Conservation (phyloP, 1,140 invertebrate species). For the Sitobion miscanthi region DNA sequence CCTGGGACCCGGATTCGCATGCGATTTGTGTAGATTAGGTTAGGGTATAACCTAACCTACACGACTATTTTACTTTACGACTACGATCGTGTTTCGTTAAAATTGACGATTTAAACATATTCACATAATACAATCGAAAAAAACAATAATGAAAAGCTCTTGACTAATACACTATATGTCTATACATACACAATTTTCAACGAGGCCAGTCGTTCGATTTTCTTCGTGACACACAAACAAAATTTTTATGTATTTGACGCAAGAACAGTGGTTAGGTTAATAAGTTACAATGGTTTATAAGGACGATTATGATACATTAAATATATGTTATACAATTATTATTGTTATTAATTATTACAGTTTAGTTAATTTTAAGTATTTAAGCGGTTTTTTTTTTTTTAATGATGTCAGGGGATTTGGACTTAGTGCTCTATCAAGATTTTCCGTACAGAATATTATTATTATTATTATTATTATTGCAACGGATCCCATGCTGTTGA, state of each 20-base stretch:
- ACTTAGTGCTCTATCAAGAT: too few relatives aligned
- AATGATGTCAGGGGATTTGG: too few relatives aligned
- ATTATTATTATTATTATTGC: background rate
- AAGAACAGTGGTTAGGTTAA: too few relatives aligned
- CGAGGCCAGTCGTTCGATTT: background rate
- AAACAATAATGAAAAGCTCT: background rate
- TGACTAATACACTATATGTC: background rate
- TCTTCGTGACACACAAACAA: background rate
- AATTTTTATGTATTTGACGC: background rate
- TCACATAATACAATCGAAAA: background rate
- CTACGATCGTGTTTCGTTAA: background rate
- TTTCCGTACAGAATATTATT: too few relatives aligned
- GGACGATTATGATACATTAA: too few relatives aligned
- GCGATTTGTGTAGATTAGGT: too few relatives aligned
- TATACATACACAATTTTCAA: background rate
- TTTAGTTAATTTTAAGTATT: too few relatives aligned
- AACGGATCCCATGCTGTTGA: background rate
- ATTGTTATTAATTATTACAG: too few relatives aligned
- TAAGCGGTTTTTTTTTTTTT: too few relatives aligned
- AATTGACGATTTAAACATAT: background rate
- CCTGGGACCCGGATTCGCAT: background rate
- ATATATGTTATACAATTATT: too few relatives aligned
- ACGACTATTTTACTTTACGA: background rate
- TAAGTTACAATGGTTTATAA: too few relatives aligned
- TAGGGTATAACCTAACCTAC: too few relatives aligned